Percentiles rank a stretch among this genome's conserved stretches.
phyloP scores from a whole-genome alignment of 1,140 invertebrate species.

The Nephila pilipes region DNA sequence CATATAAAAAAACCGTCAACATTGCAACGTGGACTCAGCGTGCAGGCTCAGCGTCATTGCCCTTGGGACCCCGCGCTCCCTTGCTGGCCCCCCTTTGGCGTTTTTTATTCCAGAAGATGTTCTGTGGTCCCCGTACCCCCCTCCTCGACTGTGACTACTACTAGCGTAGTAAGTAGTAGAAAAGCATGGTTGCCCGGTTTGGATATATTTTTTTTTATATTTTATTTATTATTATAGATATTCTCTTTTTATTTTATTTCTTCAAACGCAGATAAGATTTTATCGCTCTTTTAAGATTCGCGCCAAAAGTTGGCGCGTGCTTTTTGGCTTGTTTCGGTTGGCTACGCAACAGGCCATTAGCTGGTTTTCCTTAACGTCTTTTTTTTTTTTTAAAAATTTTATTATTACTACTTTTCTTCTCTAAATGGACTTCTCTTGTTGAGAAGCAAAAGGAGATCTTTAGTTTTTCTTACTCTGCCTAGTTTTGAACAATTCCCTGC shows the following conservation, averaged over 20 bases:
- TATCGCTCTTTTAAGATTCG: slow-evolving; percentile 42
- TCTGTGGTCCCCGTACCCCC: slow-evolving; percentile 11
- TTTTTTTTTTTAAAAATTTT: not conserved
- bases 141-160: slow-evolving; percentile 61
- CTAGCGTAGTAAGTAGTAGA: slow-evolving; percentile 66
- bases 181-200: slow-evolving; percentile 47
- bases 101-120: slow-evolving; percentile 59
- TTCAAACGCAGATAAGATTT: not conserved
- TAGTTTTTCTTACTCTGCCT: not conserved
- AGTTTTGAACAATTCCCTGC: not conserved
- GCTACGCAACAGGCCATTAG: not conserved
- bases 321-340: not conserved
- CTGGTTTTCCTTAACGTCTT: not conserved
- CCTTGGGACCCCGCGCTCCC: slow-evolving; percentile 47
- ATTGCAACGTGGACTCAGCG: slow-evolving; percentile 61
- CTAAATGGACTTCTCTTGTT: not conserved
- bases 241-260: slow-evolving; percentile 37
- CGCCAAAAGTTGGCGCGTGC: slow-evolving; percentile 56
- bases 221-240: slow-evolving; percentile 3
- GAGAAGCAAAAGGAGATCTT: not conserved
- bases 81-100: not conserved
- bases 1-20: slow-evolving; percentile 42
- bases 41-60: slow-evolving; percentile 55
- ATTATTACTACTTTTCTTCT: no score
- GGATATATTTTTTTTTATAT: not conserved